Evolutionary conservation across 2,888 invertebrate genomes (phyloP), one percentile per base, ranked within the genome.

Genomic region (Tryphoninae sp.): DNA sequence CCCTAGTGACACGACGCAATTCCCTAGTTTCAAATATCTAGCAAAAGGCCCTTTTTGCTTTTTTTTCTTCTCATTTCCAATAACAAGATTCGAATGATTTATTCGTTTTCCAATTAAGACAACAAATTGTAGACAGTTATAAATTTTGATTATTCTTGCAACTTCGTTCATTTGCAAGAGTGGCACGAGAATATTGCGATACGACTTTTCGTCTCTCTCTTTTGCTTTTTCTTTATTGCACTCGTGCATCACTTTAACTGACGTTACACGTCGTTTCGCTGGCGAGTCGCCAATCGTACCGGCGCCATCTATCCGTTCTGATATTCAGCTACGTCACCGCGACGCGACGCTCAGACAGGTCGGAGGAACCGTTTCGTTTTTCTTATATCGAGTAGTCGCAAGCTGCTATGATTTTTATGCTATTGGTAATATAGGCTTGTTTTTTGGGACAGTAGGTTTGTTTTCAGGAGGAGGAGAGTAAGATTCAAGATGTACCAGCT

Each of bases 221-320:
- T 19, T 19, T 19, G 19, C 45, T 13, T 1, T 45, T 13, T 45
- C 45, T 45, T 13, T 45, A 33, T 33, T 33, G 6, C 33, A 26
- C 33, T 42, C 62, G 62, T 77, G 71, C 68, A 73, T 74, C 73
- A 68, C 58, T 40, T 40, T 45, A 68, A 58, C 61, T 53, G 62
- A 76, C 80, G 68, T 76, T 65, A 58, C 72, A 77, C 79, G 80
- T 77, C 79, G 80, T 77, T 81, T 71, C 22, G 78, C 78, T 84
- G 84, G 84, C 83, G 58, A 19, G 61, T 77, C 80, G 81, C 84
- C 84, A 84, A 83, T 77, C 78, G 78, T 81, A 82, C 78, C 80
- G 80, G 81, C 83, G 82, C 83, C 83, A 61, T 76, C 61, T 51
- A 74, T 80, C 78, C 68, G 62, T 69, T 62, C 61, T 58, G 45